Evolutionary conservation across 1,140 invertebrate genomes (phyloP), one percentile per base, ranked within the genome.

Genomic region (Delia radicum): DNA sequence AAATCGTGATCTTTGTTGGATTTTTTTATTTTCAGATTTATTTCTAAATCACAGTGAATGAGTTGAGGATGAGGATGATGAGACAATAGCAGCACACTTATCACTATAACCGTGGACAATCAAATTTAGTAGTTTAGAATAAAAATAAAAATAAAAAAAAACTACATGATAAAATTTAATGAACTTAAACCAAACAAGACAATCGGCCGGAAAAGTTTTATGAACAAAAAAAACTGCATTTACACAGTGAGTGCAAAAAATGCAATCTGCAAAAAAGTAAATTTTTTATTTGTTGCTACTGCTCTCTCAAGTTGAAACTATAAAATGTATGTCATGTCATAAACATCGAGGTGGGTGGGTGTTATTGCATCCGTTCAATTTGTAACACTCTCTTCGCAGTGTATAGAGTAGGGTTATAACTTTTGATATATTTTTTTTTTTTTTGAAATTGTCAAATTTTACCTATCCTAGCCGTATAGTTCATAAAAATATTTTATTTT

Each of bases 241-340:
- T n/a, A n/a, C n/a, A n/a, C n/a, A n/a, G n/a, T n/a, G n/a, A n/a
- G n/a, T n/a, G n/a, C n/a, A n/a, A n/a, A n/a, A 42, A 42, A 3
- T 42, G 37, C 37, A 42, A 10, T 42, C 10, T 42, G 37, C 37
- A 42, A 3, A 55, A 55, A 21, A 55, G n/a, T 21, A 55, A 55
- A 5, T 21, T 3, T 55, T 55, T 24, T 55, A 55, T 55, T 55
- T 55, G 24, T 21, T 55, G 18, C 24, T 21, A 21, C 24, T 55
- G 24, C 48, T 55, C 48, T 55, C 48, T 55, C 48, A 55, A 55
- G 48, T 55, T 55, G 18, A 55, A 55, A 55, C 48, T n/a, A n/a
- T n/a, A 69, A 69, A 65, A 69, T 69, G 65, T 69, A 69, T 69
- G 65, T 69, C 65, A 69, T 55, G 48, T 55, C 18, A 55, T 55